These are phyloP conservation scores for Magallana nippona DNA, from an alignment of 2,888 invertebrate genomes.

Conservation along the genomic window DNA sequence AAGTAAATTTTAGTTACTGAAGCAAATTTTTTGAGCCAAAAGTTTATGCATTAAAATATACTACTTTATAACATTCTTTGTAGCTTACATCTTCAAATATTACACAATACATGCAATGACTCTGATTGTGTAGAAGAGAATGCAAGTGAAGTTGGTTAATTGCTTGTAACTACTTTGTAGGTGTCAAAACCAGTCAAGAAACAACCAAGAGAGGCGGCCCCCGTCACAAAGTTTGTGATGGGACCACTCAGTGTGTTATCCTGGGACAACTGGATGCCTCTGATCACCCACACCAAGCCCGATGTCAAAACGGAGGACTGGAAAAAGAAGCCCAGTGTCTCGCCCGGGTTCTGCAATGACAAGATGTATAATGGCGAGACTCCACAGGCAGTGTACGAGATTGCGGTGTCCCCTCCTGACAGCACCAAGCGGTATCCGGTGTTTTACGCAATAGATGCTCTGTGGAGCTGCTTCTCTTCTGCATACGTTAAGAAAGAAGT, in stretches of 20 bases:
- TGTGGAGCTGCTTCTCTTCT: conserved; percentile 53
- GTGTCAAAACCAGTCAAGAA: conserved; percentile 38
- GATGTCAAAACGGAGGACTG: conserved; percentile 35
- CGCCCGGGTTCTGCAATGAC: conserved; percentile 52
- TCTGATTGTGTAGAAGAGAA: no score
- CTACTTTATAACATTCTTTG: no score
- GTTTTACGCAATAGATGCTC: conserved; percentile 45
- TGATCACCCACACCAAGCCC: conserved; percentile 49
- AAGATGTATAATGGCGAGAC: conserved; percentile 47
- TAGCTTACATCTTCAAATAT: no score
- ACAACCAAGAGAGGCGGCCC: conserved; percentile 56
- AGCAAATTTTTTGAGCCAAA: no score
- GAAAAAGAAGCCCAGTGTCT: conserved; percentile 41
- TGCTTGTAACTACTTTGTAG: conserved; percentile 31
- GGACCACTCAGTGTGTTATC: conserved; percentile 53
- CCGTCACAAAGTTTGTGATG: conserved; percentile 53
- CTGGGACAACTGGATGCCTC: conserved; percentile 62
- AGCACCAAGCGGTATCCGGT: conserved; percentile 59
- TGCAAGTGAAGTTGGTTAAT: background rate
- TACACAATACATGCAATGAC: no score
- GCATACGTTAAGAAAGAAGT: conserved; percentile 52
- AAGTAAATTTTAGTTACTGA: no score
- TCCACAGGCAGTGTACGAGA: conserved; percentile 56
- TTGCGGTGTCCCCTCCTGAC: conserved; percentile 56
- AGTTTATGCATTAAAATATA: no score